Evolutionary conservation across 2,113 vertebrate genomes (phyloP), one percentile per base, ranked within the genome.

Genomic region (Notothenia coriiceps): DNA sequence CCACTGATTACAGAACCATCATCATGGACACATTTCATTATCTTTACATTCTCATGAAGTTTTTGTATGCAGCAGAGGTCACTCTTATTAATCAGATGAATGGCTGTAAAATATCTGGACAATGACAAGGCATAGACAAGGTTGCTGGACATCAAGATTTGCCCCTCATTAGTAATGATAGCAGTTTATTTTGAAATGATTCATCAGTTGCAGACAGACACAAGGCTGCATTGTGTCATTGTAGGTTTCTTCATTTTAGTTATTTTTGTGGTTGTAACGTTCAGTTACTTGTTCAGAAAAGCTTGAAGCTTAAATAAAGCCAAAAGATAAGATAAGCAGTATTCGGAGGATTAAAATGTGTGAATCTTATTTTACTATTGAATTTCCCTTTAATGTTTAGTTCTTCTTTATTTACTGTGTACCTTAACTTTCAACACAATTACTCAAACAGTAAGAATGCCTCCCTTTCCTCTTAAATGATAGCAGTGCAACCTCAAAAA

Each of bases 21-120:
- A 66, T 60, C n/a, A 61, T 29, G 29, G 29, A 29, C 29, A 4
- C 3, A 29, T 70, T 43, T 47, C 51, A 65, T 74, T 15, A 74
- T 63, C 63, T 22, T 85, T 70, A 87, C 84, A 87, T 83, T 86
- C 72, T 79, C 47, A 67, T 63, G 47, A 79, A 77, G 17, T 40
- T 4, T 83, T 77, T 90, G 73, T 67, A 83, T 68, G 65, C 74
- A 79, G 65, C 74, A 79, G 73, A 79, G 46, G 43, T 84, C 18
- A 65, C 6, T 61, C 10, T 40, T 52, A 64, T 70, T 72, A 51
- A 79, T 60, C 70, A 56, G 29, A 71, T 85, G 68, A 77, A 54
- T 35, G 60, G 11, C 10, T 70, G 20, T 57, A 68, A 80, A 66
- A 72, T 51, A 64, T 51, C 18, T 76, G 13, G 68, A 73, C 17